A percentile compares a stretch with the other conserved stretches of the same genome.
These are phyloP conservation scores for Hirtodrosophila confusa DNA, from an alignment of 2,888 invertebrate genomes.

Conservation along the genomic window DNA sequence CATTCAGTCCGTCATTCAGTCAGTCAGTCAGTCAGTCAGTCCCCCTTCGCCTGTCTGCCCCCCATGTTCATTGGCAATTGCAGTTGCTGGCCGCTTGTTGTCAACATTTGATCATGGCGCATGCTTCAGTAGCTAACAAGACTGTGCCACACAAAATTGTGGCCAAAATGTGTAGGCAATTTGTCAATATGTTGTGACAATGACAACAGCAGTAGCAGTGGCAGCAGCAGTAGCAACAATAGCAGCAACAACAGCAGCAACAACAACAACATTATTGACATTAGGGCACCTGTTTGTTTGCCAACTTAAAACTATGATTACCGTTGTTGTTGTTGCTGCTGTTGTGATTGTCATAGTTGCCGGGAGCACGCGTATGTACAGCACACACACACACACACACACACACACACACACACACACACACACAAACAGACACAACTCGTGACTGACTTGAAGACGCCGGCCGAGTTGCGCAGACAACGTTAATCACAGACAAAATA, in stretches of 20 bases:
- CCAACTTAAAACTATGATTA: constrained; percentile 74
- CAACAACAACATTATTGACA: constrained; percentile 69
- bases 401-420: constrained; percentile 26
- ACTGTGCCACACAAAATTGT: constrained; percentile 49
- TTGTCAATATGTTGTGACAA: constrained; percentile 76
- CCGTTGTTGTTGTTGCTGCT: constrained; percentile 59
- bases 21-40: not conserved
- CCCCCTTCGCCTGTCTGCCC: too few species aligned
- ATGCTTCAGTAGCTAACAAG: constrained; percentile 69
- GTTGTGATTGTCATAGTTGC: constrained; percentile 48
- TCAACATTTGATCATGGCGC: constrained; percentile 64
- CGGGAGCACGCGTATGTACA: constrained; percentile 69
- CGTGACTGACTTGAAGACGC: constrained; percentile 66
- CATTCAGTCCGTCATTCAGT: not conserved
- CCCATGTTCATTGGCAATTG: constrained; percentile 12
- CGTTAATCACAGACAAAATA: constrained; percentile 71
- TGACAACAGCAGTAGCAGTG: constrained; percentile 23
- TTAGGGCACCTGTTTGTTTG: constrained; percentile 77
- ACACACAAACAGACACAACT: constrained; percentile 48
- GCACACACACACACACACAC: constrained; percentile 28
- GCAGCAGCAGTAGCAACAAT: constrained; percentile 21
- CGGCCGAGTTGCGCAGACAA: constrained; percentile 45
- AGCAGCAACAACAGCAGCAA: constrained; percentile 15
- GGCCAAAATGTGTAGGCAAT: constrained; percentile 76
- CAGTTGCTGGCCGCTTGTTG: constrained; percentile 31